Evolutionary conservation across 1,140 invertebrate genomes (phyloP), one percentile per base, ranked within the genome.

Genomic region (Chelonus insularis): DNA sequence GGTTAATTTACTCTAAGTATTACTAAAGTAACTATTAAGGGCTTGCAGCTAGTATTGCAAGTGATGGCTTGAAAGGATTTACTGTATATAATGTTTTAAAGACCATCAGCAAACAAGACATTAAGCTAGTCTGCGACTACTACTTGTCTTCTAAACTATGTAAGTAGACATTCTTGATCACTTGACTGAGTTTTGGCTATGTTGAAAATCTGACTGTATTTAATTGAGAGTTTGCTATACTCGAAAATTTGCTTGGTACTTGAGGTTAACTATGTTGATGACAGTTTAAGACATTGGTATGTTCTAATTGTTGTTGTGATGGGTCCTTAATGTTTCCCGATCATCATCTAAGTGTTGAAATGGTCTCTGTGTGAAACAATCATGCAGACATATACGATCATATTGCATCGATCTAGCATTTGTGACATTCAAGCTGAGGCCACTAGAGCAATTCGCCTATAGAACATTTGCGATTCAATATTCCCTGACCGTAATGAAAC

Each of bases 351-450:
- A 18, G 47, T 50, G 47, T 50, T 8, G 18, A 25, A 21, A 18
- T 18, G 47, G 20, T 18, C 12, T 25, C 47, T 12, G 9, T 50
- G 47, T 50, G 3, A 9, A 37, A 12, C 36, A 37, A 37, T 37
- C 36, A 37, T 11, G 36, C 11, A 2, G 3, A 9, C 36, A 37
- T 12, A 29, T 37, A 23, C 20, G 8, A 16, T n/a, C n/a, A n/a
- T n/a, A n/a, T 9, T 9, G 21, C 20, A 25, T 50, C 47, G 47
- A 50, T 50, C 18, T 29, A 14, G 9, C 41, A 45, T 50, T 50
- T 8, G 47, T 50, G 47, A 50, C 47, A 50, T 50, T 50, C 47
- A 50, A 29, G 47, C 21, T 37, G 11, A 11, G 11, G 12, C 9
- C 36, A 9, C 12, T 2, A 9, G 36, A 12, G 36, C 20, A 6